Conservation (phyloP, 2,797 vertebrate species). For the Macroramphosus scolopax region DNA sequence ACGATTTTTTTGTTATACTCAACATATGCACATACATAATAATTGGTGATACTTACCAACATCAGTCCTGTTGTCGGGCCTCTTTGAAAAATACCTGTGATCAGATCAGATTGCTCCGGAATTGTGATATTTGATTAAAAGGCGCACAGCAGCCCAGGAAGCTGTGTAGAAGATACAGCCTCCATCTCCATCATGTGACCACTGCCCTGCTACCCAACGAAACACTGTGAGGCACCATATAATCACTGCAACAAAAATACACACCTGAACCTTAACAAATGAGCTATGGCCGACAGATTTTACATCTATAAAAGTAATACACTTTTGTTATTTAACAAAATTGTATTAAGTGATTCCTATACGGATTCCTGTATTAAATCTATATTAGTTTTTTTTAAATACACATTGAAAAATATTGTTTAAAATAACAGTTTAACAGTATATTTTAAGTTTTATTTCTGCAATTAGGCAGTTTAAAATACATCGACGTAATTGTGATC, state of each 20-base stretch:
- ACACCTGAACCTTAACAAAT: no score
- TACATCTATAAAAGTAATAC: no score
- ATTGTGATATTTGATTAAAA: slow-evolving; percentile 70
- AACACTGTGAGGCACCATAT: background rate
- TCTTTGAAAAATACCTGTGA: slow-evolving; percentile 48
- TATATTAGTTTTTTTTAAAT: no score
- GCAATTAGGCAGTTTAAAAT: background rate
- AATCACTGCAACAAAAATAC: no score
- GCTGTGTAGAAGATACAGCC: slow-evolving; percentile 62
- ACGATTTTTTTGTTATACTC: background rate
- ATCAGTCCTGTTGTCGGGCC: slow-evolving; percentile 45
- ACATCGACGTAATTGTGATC: slow-evolving; percentile 44
- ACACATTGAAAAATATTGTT: no score
- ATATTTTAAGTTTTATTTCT: background rate
- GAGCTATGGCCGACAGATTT: no score
- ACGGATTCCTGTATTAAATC: no score
- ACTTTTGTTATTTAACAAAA: no score
- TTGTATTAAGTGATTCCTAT: no score
- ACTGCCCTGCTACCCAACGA: slow-evolving; percentile 12
- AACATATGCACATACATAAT: slow-evolving; percentile 5
- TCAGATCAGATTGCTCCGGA: slow-evolving; percentile 60
- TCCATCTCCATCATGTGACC: slow-evolving; percentile 54
- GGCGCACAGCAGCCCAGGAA: slow-evolving; percentile 73
- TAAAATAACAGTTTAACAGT: no score
- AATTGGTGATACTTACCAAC: slow-evolving; percentile 62